These are phyloP conservation scores for Gallinago jamesoni DNA, from an alignment of 2,113 vertebrate species.

Conservation along the genomic window DNA sequence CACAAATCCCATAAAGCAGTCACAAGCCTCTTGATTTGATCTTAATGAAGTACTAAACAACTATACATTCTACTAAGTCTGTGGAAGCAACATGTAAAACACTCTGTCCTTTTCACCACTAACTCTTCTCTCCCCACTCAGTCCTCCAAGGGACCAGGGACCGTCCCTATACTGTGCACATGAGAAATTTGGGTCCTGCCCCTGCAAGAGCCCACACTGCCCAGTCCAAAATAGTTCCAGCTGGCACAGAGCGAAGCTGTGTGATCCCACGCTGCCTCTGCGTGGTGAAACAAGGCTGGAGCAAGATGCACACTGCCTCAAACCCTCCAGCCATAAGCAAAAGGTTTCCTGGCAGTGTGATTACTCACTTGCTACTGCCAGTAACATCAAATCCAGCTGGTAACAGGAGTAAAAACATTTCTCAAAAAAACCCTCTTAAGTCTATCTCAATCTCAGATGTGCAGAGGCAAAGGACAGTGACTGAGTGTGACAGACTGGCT, in stretches of 20 bases:
- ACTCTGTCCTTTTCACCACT: neutral
- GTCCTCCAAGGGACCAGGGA: neutral
- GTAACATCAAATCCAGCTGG: neutral
- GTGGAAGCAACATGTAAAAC: neutral
- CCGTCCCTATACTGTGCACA: rapidly evolving
- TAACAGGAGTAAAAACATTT: neutral
- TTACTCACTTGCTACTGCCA: neutral
- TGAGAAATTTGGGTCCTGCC: neutral
- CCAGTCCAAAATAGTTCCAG: too few species aligned
- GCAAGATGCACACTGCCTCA: neutral
- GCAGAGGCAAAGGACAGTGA: neutral
- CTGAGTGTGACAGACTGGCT: neutral
- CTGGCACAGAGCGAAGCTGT: neutral
- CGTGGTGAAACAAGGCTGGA: neutral
- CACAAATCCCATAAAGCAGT: neutral
- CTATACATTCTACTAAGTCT: neutral
- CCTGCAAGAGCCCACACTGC: neutral
- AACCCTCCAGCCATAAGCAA: neutral
- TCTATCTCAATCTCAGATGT: neutral
- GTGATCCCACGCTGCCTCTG: neutral
- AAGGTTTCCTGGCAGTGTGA: neutral
- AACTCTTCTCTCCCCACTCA: neutral
- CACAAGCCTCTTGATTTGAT: neutral
- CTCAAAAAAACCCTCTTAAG: neutral
- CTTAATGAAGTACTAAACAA: neutral